A percentile compares a stretch with the other conserved stretches of the same genome.
phyloP scores from a whole-genome alignment of 2,113 vertebrate genomes.

The Burhinus oedicnemus region DNA sequence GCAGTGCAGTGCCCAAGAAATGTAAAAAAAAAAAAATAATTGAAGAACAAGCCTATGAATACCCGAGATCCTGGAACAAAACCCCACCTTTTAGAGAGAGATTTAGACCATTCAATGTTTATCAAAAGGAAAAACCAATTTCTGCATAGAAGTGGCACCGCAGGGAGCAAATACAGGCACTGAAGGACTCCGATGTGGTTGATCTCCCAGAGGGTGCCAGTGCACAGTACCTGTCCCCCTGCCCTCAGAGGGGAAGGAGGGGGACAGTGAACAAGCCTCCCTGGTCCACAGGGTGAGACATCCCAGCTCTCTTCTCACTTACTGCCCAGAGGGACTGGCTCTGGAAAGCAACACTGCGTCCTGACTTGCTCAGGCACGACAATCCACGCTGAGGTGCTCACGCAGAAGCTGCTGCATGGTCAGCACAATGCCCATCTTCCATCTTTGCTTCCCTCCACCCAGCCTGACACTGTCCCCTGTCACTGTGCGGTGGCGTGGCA shows the following conservation, averaged over 20 bases:
- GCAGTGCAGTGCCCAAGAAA: neutral
- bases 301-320: neutral
- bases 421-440: neutral
- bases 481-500: neutral
- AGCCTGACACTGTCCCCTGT: neutral
- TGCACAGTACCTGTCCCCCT: neutral
- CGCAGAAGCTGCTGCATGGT: neutral
- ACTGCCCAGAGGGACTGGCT: neutral
- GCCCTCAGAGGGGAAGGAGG: neutral
- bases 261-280: neutral
- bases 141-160: neutral
- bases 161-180: neutral
- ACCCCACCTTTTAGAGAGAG: neutral
- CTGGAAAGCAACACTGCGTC: neutral
- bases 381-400: neutral
- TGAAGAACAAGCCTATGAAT: neutral
- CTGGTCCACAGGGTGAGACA: neutral
- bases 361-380: fast-evolving
- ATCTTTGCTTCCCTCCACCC: neutral
- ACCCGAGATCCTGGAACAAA: neutral
- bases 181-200: fast-evolving
- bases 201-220: neutral
- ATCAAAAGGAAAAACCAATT: neutral
- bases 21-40: neutral
- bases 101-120: neutral